A percentile compares a stretch with the other conserved stretches of the same genome.
Conservation (phyloP, 2,113 vertebrate species). For the Cariama cristata region DNA sequence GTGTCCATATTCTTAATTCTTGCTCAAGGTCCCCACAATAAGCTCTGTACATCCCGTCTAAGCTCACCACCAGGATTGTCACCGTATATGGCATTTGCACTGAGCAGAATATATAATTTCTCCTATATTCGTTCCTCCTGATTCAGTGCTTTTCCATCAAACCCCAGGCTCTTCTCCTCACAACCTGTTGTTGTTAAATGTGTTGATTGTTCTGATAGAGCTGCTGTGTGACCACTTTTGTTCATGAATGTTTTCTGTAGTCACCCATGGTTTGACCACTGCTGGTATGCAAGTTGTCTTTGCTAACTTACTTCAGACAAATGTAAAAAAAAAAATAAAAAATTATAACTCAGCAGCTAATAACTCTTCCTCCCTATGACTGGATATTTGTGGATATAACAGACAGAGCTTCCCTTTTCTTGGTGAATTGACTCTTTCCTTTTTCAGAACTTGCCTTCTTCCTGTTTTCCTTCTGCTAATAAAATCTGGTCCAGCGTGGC, state of each 20-base stretch:
- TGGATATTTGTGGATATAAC: neutral
- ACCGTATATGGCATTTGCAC: neutral
- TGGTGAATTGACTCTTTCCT: neutral
- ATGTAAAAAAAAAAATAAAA: neutral
- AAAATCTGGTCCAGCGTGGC: neutral
- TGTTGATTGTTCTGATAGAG: neutral
- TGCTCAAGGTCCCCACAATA: neutral
- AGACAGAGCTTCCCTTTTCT: neutral
- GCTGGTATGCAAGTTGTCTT: neutral
- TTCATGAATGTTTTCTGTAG: neutral
- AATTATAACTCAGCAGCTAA: neutral
- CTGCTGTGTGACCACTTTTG: neutral
- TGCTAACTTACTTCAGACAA: neutral
- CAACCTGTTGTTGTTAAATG: neutral
- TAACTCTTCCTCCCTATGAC: neutral
- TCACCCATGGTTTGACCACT: neutral
- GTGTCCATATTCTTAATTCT: neutral
- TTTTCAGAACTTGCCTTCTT: neutral
- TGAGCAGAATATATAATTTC: neutral
- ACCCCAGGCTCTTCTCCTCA: neutral
- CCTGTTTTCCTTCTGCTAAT: neutral
- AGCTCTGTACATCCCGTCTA: neutral
- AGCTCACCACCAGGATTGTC: neutral
- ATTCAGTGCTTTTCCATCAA: neutral
- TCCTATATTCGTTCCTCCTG: neutral